A percentile compares a stretch with the other conserved stretches of the same genome.
Conservation (phyloP, 2,888 invertebrate species). For the Gnatocerus cornutus region DNA sequence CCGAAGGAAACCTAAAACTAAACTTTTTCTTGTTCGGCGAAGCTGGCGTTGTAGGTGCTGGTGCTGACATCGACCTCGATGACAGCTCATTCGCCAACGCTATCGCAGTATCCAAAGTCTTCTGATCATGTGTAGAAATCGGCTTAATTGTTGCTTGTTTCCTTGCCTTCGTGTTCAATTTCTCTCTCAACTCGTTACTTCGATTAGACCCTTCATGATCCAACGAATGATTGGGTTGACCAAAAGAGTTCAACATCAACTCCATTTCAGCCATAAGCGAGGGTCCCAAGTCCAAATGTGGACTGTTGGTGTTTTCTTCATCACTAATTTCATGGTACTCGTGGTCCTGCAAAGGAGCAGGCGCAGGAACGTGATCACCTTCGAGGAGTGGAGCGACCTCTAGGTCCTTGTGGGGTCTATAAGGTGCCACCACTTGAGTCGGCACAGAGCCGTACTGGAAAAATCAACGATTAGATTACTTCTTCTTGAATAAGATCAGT, state of each 20-base stretch:
- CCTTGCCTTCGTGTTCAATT: conserved; percentile 67
- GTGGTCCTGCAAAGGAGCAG: conserved; percentile 74
- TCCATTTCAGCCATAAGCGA: conserved; percentile 93
- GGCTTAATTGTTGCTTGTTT: conserved; percentile 83
- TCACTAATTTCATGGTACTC: conserved; percentile 90
- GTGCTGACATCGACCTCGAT: conserved; percentile 67
- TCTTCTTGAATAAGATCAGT: too few species aligned
- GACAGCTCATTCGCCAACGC: conserved; percentile 95
- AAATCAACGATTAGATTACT: not conserved
- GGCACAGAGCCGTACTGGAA: conserved; percentile 85
- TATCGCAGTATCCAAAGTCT: conserved; percentile 92
- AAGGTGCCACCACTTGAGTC: conserved; percentile 90
- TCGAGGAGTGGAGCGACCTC: conserved; percentile 79
- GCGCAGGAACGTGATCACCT: conserved; percentile 66
- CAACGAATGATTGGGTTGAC: conserved; percentile 62
- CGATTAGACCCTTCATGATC: conserved; percentile 75
- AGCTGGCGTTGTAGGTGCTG: conserved; percentile 73
- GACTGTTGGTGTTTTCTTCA: conserved; percentile 77
- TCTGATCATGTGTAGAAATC: conserved; percentile 94
- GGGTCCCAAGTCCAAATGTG: conserved; percentile 85
- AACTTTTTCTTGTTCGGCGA: conserved; percentile 86
- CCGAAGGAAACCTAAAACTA: conserved; percentile 81
- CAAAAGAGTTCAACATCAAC: conserved; percentile 84
- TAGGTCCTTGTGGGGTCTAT: conserved; percentile 89
- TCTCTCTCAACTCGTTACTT: conserved; percentile 80